Percentiles rank a stretch among this genome's conserved stretches.
Conservation (phyloP, 2,113 vertebrate species). For the Aspiorhynchus laticeps region DNA sequence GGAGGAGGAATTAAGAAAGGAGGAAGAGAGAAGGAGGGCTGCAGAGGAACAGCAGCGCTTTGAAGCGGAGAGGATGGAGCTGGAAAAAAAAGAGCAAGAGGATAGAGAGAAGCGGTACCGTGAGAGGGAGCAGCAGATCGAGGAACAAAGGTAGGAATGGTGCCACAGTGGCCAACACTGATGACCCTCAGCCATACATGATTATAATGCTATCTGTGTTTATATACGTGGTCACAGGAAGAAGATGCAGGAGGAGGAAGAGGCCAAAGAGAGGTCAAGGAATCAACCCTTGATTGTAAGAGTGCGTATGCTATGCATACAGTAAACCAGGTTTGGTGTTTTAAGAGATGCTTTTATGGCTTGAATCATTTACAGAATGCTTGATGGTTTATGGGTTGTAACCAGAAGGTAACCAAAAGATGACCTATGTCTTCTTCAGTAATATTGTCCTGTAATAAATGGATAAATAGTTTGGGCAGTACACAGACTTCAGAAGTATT, state of each 20-base stretch:
- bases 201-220: not conserved
- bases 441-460: not conserved
- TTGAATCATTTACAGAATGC: not conserved
- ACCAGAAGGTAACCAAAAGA: not conserved
- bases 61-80: slow-evolving; percentile 94
- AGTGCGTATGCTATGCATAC: slow-evolving; percentile 31
- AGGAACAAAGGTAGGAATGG: slow-evolving; percentile 88
- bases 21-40: slow-evolving; percentile 89
- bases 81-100: slow-evolving; percentile 93
- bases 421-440: not conserved
- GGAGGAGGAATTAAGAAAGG: slow-evolving; percentile 94
- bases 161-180: not conserved
- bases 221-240: slow-evolving; percentile 72
- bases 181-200: not conserved
- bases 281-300: slow-evolving; percentile 87
- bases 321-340: slow-evolving; percentile 1
- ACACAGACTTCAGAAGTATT: not conserved
- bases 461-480: not conserved
- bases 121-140: slow-evolving; percentile 90
- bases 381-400: not conserved
- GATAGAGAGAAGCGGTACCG: slow-evolving; percentile 90
- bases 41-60: slow-evolving; percentile 90
- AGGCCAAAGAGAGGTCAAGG: slow-evolving; percentile 83
- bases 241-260: slow-evolving; percentile 93
- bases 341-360: not conserved